phyloP scores from a whole-genome alignment of 2,113 vertebrate genomes.

The Colistium nudipinnis region DNA sequence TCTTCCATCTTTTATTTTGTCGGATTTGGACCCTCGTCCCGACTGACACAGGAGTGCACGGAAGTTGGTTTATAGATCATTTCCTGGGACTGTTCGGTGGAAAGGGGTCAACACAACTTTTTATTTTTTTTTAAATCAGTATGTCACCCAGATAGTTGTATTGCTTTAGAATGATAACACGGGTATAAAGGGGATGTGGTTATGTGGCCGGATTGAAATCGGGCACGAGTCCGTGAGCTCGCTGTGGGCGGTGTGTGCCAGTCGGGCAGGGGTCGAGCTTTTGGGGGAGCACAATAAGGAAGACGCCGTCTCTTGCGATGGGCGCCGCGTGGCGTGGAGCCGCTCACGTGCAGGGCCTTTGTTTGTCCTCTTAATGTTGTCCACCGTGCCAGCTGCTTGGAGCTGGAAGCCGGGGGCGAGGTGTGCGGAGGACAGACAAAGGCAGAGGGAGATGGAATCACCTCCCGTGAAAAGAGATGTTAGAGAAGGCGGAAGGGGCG shows the following conservation, averaged over 20 bases:
- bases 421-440: conserved; percentile 32
- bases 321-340: conserved; percentile 14
- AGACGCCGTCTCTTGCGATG: conserved; percentile 30
- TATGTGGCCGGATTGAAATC: conserved; percentile 30
- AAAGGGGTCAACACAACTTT: too few relatives aligned
- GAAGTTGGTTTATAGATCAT: too few relatives aligned
- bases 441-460: conserved; percentile 14
- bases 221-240: conserved; percentile 29
- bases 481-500: conserved; percentile 5
- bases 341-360: conserved; percentile 43
- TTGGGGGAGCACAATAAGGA: conserved; percentile 39
- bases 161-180: conserved; percentile 16
- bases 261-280: conserved; percentile 40
- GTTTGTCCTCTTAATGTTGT: conserved; percentile 48
- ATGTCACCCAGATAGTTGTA: neutral
- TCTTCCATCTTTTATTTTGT: too few relatives aligned
- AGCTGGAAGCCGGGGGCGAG: conserved; percentile 4
- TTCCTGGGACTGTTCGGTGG: too few relatives aligned
- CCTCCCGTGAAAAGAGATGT: conserved; percentile 26
- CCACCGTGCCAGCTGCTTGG: conserved; percentile 41
- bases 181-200: conserved; percentile 30
- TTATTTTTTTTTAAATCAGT: neutral
- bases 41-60: too few relatives aligned
- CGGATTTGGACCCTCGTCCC: too few relatives aligned
- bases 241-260: conserved; percentile 38